Conservation (phyloP, 1,140 invertebrate species). For the Macrobrachium nipponense region DNA sequence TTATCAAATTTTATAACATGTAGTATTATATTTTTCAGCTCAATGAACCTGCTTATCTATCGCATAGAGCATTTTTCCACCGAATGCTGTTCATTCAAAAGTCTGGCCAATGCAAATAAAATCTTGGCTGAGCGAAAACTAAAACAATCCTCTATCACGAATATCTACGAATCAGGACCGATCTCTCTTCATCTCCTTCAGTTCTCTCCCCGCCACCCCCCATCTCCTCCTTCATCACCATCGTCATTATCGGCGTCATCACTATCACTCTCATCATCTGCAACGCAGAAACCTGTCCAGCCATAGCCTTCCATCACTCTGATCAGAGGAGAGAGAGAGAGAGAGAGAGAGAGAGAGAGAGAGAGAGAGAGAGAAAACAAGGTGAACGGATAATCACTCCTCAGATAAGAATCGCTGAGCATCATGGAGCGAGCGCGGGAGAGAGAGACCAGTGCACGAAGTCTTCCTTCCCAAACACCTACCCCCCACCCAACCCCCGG, state of each 20-base stretch:
- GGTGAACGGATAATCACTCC: not conserved
- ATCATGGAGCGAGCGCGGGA: not conserved
- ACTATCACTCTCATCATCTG: not conserved
- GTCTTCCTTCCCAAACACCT: no score
- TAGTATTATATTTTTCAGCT: not conserved
- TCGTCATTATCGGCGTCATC: not conserved
- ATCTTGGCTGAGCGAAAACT: no score
- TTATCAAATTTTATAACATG: no score
- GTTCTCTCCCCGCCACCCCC: not conserved
- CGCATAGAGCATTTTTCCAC: no score
- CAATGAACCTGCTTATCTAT: not conserved
- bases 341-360: not conserved
- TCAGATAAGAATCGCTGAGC: no score
- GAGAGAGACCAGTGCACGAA: not conserved
- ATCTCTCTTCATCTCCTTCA: not conserved
- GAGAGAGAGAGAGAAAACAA: not conserved
- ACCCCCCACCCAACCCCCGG: no score
- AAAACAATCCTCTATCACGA: not conserved
- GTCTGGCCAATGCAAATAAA: not conserved
- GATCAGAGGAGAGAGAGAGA: not conserved
- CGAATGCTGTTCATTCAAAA: not conserved
- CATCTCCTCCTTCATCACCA: not conserved
- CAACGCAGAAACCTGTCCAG: not conserved
- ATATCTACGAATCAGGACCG: no score
- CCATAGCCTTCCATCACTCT: not conserved